Conservation (phyloP, 2,797 vertebrate genomes). For the Ambastaia sidthimunki region DNA sequence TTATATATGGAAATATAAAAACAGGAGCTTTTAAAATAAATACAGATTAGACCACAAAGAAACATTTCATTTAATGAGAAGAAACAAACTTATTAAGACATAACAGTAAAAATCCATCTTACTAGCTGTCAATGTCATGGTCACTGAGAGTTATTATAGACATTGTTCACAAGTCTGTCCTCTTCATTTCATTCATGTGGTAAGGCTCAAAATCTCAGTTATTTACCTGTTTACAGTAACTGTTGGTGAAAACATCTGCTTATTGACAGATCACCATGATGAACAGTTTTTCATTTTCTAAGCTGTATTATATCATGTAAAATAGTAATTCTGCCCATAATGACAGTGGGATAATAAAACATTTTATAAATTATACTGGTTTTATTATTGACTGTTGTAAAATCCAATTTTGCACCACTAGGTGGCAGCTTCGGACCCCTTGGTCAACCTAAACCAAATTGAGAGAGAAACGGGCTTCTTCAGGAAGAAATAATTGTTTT, state of each 20-base stretch:
- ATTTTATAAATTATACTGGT: neutral
- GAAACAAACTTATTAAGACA: neutral
- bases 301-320: conserved; percentile 23
- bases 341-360: neutral
- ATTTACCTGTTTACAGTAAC: neutral
- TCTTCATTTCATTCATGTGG: neutral
- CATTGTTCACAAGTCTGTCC: too few relatives aligned
- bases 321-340: neutral
- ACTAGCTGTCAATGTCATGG: too few relatives aligned
- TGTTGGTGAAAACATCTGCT: neutral
- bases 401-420: neutral
- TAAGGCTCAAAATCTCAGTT: neutral
- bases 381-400: neutral
- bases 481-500: too few relatives aligned
- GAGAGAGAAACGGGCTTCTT: too few relatives aligned
- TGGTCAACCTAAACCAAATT: too few relatives aligned
- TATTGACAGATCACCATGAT: neutral
- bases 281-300: neutral
- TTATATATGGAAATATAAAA: neutral
- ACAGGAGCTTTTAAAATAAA: neutral
- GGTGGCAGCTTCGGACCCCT: neutral
- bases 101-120: too few relatives aligned
- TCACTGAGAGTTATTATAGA: too few relatives aligned
- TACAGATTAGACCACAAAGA: too few relatives aligned
- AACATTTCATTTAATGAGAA: too few relatives aligned